Evolutionary conservation across 2,888 invertebrate species (phyloP), one percentile per base, ranked within the genome.

Genomic region (Lepidochrysops patricia): DNA sequence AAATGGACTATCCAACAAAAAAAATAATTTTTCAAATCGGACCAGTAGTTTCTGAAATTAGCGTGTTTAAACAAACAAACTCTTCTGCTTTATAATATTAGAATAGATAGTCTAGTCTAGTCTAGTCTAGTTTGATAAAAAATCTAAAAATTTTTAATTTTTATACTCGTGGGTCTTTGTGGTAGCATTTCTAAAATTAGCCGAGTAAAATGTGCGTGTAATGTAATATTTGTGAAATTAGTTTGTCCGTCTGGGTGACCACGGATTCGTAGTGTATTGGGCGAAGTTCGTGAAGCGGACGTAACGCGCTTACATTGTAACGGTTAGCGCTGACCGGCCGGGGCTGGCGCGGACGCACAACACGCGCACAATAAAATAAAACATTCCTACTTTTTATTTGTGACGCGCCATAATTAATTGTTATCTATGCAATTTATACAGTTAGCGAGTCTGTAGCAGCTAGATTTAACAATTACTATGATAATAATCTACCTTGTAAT

Each of bases 271-370:
- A 23, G 19, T 19, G 15, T 19, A 15, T 13, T 15, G 27, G 4
- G 1, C 54, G 12, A 9, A 19, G 5, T 19, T 29, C 12, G 19
- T 19, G 15, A 13, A 15, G 54, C 12, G 54, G 12, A 54, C 54
- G 7, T 32, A 54, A 54, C 29, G 19, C 19, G 32, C 54, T 54
- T 54, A 54, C 54, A 54, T 9, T 54, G 54, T 54, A 29, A 15
- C 29, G 9, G 19, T 12, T 3, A 26, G n/a, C 23, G 26, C 3
- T n/a, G n/a, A n/a, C n/a, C n/a, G n/a, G n/a, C n/a, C n/a, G n/a
- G n/a, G n/a, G n/a, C n/a, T 29, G 29, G 29, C 7, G 29, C 7
- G 29, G 7, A 29, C 29, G 7, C 4, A 29, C 4, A 29, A 29
- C 29, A 29, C 2, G 27, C 52, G 52, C 13, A 9, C 27, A 50